Percentiles rank a stretch among this genome's conserved stretches.
These are phyloP conservation scores for Trigoniulus corallinus DNA, from an alignment of 1,140 invertebrate genomes.

Conservation along the genomic window DNA sequence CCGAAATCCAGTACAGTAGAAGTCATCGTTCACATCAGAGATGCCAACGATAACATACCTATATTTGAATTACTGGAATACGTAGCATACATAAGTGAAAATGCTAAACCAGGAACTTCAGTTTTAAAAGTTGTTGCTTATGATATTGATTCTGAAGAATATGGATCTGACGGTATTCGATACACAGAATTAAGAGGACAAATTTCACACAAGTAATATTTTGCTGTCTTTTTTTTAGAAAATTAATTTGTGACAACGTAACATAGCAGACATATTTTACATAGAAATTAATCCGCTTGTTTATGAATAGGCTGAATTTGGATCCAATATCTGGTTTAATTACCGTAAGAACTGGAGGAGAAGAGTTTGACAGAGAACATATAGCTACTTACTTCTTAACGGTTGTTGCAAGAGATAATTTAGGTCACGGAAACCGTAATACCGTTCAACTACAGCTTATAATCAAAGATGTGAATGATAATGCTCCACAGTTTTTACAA, in stretches of 20 bases:
- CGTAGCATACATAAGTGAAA: slow-evolving; percentile 47
- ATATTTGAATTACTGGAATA: slow-evolving; percentile 57
- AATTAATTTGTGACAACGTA: neutral
- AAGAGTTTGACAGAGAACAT: slow-evolving; percentile 71
- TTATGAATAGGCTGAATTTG: slow-evolving; percentile 48
- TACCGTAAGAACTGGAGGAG: slow-evolving; percentile 52
- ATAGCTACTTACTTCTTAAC: slow-evolving; percentile 73
- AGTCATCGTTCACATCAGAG: slow-evolving; percentile 65
- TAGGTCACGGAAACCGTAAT: slow-evolving; percentile 68
- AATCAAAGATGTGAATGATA: slow-evolving; percentile 77
- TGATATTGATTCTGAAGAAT: slow-evolving; percentile 69
- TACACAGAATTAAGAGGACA: slow-evolving; percentile 65
- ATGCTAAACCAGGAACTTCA: slow-evolving; percentile 60
- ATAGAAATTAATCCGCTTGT: neutral
- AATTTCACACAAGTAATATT: slow-evolving; percentile 66
- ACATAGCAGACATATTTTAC: neutral
- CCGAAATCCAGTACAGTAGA: slow-evolving; percentile 63
- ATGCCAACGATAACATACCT: slow-evolving; percentile 88
- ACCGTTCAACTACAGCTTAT: slow-evolving; percentile 69
- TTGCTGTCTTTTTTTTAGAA: too few relatives aligned
- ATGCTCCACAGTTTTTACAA: slow-evolving; percentile 62
- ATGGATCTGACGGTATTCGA: slow-evolving; percentile 66
- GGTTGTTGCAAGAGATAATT: slow-evolving; percentile 74
- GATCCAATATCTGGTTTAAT: slow-evolving; percentile 66
- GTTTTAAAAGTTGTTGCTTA: slow-evolving; percentile 64